Conservation (phyloP, 2,113 vertebrate genomes). For the Cercopithecus mona region DNA sequence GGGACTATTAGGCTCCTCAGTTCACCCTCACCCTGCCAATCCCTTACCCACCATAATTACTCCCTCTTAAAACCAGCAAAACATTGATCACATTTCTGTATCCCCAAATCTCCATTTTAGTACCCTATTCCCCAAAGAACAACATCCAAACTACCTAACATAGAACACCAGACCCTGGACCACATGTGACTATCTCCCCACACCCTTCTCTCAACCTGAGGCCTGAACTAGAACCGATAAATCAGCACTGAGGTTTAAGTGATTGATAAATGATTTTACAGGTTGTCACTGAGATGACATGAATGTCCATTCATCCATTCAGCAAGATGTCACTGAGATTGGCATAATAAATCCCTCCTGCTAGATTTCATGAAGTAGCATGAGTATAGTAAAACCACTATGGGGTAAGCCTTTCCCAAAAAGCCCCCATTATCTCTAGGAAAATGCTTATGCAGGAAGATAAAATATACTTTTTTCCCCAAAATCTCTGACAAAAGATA, state of each 20-base stretch:
- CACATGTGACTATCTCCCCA: neutral
- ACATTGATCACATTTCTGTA: neutral
- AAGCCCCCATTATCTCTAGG: neutral
- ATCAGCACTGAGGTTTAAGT: constrained; percentile 6
- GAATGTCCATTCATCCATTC: no score
- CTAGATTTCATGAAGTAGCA: neutral
- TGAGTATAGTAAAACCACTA: neutral
- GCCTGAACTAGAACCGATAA: neutral
- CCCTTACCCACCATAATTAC: neutral
- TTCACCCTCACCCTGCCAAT: neutral
- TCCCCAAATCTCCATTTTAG: neutral
- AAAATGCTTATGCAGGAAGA: constrained; percentile 33
- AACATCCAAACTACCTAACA: neutral
- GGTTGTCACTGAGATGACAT: neutral
- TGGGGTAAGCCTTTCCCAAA: neutral
- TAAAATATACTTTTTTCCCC: neutral
- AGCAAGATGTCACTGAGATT: constrained; percentile 13
- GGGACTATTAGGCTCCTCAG: neutral
- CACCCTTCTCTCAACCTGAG: neutral
- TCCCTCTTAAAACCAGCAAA: neutral
- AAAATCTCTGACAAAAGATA: constrained; percentile 1
- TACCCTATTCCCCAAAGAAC: neutral
- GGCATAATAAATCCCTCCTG: constrained; percentile 34
- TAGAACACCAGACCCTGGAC: neutral
- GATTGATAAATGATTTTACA: neutral